A percentile compares a stretch with the other conserved stretches of the same genome.
Evolutionary conservation across 2,888 invertebrate genomes (phyloP).

Genomic region (Lordiphosa andalusiaca): DNA sequence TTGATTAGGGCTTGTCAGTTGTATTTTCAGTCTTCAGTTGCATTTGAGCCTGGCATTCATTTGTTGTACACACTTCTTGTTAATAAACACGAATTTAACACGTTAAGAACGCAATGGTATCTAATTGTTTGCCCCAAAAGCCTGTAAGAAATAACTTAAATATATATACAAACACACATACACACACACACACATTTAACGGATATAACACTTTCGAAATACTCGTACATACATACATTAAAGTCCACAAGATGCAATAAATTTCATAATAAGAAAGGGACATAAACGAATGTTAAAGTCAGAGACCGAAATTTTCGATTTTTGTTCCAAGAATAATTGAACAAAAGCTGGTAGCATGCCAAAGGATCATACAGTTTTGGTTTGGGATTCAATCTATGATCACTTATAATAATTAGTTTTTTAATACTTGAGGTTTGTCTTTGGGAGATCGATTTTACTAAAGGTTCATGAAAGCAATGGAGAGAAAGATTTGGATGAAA

Average conservation of each 20-base stretch:
- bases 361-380: too few relatives aligned
- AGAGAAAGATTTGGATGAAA: too few relatives aligned
- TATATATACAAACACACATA: constrained; percentile 2
- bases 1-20: constrained; percentile 4
- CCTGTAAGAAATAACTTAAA: constrained; percentile 4
- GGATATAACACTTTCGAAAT: constrained; percentile 20
- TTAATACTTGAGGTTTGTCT: too few relatives aligned
- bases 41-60: constrained; percentile 33
- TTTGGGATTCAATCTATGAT: too few relatives aligned
- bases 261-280: constrained; percentile 1
- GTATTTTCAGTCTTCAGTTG: constrained; percentile 9
- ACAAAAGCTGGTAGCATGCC: not conserved
- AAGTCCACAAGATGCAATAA: constrained; percentile 15
- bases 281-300: not conserved
- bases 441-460: too few relatives aligned
- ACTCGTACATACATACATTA: constrained; percentile 28
- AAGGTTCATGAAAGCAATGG: too few relatives aligned
- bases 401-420: too few relatives aligned
- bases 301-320: not conserved
- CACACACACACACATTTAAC: constrained; percentile 6
- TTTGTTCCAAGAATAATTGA: not conserved
- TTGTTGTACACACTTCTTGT: constrained; percentile 32
- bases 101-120: constrained; percentile 53
- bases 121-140: constrained; percentile 44
- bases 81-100: constrained; percentile 64